phyloP scores from a whole-genome alignment of 2,888 invertebrate genomes.

The Hofmannophila pseudospretella region DNA sequence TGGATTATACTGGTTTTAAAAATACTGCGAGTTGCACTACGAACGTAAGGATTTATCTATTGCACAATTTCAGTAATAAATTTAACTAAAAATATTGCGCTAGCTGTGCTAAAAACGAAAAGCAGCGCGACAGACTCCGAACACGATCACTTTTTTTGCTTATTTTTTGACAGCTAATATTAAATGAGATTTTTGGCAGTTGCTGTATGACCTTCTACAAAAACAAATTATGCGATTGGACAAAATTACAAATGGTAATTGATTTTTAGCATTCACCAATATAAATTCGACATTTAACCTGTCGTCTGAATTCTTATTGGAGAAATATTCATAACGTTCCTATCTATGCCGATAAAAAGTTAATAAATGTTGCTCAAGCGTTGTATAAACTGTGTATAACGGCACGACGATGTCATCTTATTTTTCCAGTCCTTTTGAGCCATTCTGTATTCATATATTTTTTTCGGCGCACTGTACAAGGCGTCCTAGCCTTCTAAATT shows the following conservation, averaged over 20 bases:
- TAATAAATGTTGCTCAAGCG: no score
- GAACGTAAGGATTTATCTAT: constrained; percentile 32
- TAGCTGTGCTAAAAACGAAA: constrained; percentile 19
- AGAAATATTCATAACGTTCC: constrained; percentile 25
- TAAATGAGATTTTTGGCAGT: no score
- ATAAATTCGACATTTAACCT: constrained; percentile 50
- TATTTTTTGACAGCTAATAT: constrained; percentile 1
- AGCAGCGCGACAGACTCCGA: constrained; percentile 15
- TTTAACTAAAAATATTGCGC: constrained; percentile 20
- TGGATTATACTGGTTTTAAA: constrained; percentile 1
- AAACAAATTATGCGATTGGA: constrained; percentile 36
- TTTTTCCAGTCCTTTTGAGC: no score
- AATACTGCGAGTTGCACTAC: constrained; percentile 4
- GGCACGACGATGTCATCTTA: no score
- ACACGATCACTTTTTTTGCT: constrained; percentile 2
- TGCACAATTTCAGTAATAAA: constrained; percentile 33
- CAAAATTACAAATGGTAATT: constrained; percentile 15
- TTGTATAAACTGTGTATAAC: no score
- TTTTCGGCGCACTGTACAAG: no score
- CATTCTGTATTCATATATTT: no score
- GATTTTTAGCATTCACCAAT: constrained; percentile 41
- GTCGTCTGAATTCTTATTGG: constrained; percentile 35
- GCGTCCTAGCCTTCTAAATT: no score
- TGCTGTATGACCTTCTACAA: no score
- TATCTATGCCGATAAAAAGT: no score